Conservation (phyloP, 2,113 vertebrate species). For the Oplegnathus fasciatus region DNA sequence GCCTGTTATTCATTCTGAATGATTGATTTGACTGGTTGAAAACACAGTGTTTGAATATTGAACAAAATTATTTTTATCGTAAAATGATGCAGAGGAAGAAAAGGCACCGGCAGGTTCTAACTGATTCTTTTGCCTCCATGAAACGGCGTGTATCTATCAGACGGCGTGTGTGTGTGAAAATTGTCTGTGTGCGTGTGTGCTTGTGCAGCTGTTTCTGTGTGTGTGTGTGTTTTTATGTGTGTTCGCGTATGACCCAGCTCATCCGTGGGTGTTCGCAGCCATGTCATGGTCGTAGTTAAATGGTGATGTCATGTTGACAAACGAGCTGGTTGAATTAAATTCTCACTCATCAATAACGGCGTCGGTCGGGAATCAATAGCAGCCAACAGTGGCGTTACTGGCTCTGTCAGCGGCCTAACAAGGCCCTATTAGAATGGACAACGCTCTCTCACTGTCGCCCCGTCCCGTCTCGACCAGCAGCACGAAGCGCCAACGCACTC, state of each 20-base stretch:
- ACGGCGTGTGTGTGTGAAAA: neutral
- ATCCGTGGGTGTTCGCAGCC: constrained; percentile 67
- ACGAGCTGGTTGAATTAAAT: constrained; percentile 86
- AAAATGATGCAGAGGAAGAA: constrained; percentile 39
- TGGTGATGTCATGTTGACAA: constrained; percentile 86
- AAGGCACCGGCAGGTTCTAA: neutral
- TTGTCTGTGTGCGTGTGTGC: neutral
- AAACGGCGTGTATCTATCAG: neutral
- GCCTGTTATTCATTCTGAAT: constrained; percentile 69
- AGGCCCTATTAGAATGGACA: constrained; percentile 80
- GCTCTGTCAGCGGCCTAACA: constrained; percentile 79
- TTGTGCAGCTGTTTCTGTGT: neutral
- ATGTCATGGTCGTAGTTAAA: constrained; percentile 81
- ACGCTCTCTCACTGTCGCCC: constrained; percentile 71
- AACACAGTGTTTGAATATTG: constrained; percentile 66
- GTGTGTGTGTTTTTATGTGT: constrained; percentile 11
- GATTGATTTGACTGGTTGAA: constrained; percentile 68
- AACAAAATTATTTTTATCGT: constrained; percentile 43
- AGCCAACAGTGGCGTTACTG: constrained; percentile 78
- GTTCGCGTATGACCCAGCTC: constrained; percentile 39
- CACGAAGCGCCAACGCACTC: constrained; percentile 15
- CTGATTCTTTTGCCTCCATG: constrained; percentile 14
- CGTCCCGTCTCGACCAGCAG: constrained; percentile 45
- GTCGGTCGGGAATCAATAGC: constrained; percentile 83
- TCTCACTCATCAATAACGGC: constrained; percentile 86